Percentiles rank a stretch among this genome's conserved stretches.
phyloP scores from a whole-genome alignment of 1,140 invertebrate species.

The Mactra quadrangularis region DNA sequence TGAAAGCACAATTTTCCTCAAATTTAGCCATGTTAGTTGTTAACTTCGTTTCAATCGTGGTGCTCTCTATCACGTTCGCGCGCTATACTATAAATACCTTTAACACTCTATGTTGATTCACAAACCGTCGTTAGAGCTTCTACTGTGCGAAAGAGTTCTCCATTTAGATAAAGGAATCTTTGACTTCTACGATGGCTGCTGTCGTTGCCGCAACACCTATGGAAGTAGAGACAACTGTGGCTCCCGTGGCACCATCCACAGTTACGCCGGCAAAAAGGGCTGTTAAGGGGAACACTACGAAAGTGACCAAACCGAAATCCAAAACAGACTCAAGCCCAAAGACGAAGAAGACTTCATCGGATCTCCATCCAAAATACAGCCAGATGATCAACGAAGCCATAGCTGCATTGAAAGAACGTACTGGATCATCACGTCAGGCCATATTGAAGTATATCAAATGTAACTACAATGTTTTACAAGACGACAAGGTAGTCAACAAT shows the following conservation, averaged over 20 bases:
- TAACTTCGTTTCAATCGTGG: not conserved
- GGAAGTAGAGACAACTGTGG: conserved; percentile 11
- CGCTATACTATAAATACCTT: not conserved
- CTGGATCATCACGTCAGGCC: conserved; percentile 80
- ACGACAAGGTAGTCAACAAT: conserved; percentile 75
- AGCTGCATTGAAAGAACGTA: conserved; percentile 68
- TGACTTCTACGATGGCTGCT: no score
- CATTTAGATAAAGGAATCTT: no score
- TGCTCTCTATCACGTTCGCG: conserved; percentile 47
- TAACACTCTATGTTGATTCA: not conserved
- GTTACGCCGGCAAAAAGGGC: not conserved
- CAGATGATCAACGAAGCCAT: conserved; percentile 72
- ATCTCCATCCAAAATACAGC: conserved; percentile 69
- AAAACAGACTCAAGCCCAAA: conserved; percentile 65
- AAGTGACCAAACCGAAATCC: conserved; percentile 65
- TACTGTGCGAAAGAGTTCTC: no score
- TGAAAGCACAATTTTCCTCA: conserved; percentile 29
- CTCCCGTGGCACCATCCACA: no score
- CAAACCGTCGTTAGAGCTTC: no score
- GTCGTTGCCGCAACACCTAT: no score
- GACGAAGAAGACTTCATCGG: conserved; percentile 42
- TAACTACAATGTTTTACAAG: conserved; percentile 79
- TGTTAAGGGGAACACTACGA: conserved; percentile 3
- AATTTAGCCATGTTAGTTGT: not conserved
- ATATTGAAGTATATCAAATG: conserved; percentile 82